These are phyloP conservation scores for Ceratina japonica DNA, from an alignment of 1,140 invertebrate species.

Conservation along the genomic window DNA sequence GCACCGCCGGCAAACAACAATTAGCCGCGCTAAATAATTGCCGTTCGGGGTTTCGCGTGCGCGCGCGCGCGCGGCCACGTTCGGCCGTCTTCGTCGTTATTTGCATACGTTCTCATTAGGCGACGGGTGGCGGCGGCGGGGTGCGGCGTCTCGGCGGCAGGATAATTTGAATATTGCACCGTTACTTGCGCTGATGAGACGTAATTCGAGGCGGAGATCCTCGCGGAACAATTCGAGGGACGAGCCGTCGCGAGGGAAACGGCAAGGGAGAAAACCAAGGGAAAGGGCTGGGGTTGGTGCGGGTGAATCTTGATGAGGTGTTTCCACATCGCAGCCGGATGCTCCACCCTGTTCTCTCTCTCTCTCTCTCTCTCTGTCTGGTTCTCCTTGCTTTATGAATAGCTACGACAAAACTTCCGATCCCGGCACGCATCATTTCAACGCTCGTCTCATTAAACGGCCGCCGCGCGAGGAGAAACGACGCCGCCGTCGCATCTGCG, in stretches of 20 bases:
- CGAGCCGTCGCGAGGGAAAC: neutral
- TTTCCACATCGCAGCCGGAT: slow-evolving; percentile 63
- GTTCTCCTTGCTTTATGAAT: slow-evolving; percentile 49
- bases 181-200: slow-evolving; percentile 74
- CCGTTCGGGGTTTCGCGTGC: slow-evolving; percentile 21
- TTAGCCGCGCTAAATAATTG: slow-evolving; percentile 60
- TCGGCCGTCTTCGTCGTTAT: slow-evolving; percentile 57
- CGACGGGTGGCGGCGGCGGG: slow-evolving; percentile 9
- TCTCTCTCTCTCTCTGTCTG: too few species aligned
- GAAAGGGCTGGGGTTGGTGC: neutral
- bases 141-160: slow-evolving; percentile 24
- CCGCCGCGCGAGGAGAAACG: neutral
- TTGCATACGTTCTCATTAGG: slow-evolving; percentile 75
- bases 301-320: slow-evolving; percentile 71
- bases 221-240: slow-evolving; percentile 61
- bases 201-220: slow-evolving; percentile 70
- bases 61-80: slow-evolving; percentile 29
- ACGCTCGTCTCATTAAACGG: slow-evolving; percentile 32
- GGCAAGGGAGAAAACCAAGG: neutral
- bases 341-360: slow-evolving; percentile 15
- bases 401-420: slow-evolving; percentile 60
- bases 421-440: slow-evolving; percentile 49
- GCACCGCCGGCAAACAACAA: slow-evolving; percentile 43
- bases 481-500: neutral
- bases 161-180: slow-evolving; percentile 74